Conservation (phyloP, 2,797 vertebrate genomes). For the Sciurus vulgaris region DNA sequence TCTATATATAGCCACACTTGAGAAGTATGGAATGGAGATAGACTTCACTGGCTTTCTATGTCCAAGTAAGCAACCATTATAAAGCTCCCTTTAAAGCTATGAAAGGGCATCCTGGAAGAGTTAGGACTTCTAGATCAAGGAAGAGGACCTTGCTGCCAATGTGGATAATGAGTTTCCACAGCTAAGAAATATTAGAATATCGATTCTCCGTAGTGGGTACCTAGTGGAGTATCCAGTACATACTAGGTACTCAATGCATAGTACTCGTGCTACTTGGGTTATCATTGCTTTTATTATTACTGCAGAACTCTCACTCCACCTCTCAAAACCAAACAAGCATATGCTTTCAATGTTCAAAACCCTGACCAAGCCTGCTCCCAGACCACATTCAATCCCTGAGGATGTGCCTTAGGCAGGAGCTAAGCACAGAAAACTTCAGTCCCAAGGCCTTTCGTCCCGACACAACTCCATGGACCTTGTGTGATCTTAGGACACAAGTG, state of each 20-base stretch:
- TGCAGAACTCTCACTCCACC: neutral
- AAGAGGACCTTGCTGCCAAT: neutral
- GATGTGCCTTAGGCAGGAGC: rapidly evolving
- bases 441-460: neutral
- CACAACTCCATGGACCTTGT: neutral
- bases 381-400: neutral
- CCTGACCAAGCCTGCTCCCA: neutral
- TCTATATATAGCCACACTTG: neutral
- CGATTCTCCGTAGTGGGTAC: neutral
- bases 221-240: neutral
- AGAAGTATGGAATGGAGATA: neutral
- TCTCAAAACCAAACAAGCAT: neutral
- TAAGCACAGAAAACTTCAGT: neutral
- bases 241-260: neutral
- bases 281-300: neutral
- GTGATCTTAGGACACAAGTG: neutral
- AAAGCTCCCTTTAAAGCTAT: neutral
- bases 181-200: neutral
- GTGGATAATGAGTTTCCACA: neutral
- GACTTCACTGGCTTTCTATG: neutral
- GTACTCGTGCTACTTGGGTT: neutral
- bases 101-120: neutral
- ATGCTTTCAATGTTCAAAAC: neutral
- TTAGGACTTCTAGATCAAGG: neutral
- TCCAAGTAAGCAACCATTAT: neutral